Evolutionary conservation across 2,888 invertebrate species (phyloP).

Genomic region (Prenolepis imparis): DNA sequence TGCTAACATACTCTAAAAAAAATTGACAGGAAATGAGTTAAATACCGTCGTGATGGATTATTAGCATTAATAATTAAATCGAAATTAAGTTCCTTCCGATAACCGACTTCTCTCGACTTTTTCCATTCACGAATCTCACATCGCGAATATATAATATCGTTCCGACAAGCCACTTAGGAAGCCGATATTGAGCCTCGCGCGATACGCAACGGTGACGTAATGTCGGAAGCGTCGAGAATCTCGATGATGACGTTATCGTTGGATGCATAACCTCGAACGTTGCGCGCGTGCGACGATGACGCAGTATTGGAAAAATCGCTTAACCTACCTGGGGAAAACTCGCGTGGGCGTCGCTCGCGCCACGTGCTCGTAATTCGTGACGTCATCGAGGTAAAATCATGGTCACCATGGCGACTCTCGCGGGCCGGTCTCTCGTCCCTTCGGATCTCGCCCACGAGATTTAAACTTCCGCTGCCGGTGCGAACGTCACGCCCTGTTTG

Average conservation of each 20-base stretch:
- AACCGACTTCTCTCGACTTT: background rate
- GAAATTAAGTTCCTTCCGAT: background rate
- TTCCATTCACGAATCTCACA: background rate
- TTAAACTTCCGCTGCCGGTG: constrained; percentile 66
- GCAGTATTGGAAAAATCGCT: constrained; percentile 51
- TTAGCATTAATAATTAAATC: background rate
- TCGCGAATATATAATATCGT: background rate
- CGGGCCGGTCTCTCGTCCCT: constrained; percentile 55
- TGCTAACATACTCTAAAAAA: too few relatives aligned
- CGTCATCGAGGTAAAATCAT: constrained; percentile 71
- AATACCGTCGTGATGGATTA: too few relatives aligned
- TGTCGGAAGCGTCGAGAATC: constrained; percentile 21
- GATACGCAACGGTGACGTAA: constrained; percentile 63
- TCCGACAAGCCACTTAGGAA: background rate
- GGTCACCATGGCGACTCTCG: constrained; percentile 66
- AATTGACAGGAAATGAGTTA: too few relatives aligned
- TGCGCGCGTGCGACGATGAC: constrained; percentile 14
- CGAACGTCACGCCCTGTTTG: constrained; percentile 67
- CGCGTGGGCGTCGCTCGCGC: constrained; percentile 12
- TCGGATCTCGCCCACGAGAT: constrained; percentile 72
- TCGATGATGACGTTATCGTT: constrained; percentile 34
- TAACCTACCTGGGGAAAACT: constrained; percentile 37
- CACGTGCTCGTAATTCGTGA: constrained; percentile 52
- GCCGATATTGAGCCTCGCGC: constrained; percentile 38
- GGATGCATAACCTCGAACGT: background rate